phyloP scores from a whole-genome alignment of 2,888 invertebrate genomes.

The Patella depressa region DNA sequence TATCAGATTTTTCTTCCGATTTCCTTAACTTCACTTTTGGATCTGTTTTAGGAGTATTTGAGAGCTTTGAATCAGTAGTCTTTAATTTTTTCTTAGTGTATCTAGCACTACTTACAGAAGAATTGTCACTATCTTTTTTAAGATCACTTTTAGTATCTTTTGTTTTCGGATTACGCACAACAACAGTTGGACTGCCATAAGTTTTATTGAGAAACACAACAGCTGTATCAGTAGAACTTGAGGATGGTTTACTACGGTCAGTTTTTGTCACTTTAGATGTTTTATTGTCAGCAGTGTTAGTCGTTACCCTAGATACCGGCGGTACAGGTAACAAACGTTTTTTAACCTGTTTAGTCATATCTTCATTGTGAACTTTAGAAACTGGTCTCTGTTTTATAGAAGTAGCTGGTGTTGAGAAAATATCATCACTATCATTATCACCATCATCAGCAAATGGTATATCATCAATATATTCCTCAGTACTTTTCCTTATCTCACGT shows the following conservation, averaged over 20 bases:
- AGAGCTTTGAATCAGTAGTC: not conserved
- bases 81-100: conserved; percentile 17
- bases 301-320: conserved; percentile 31
- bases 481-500: conserved; percentile 39
- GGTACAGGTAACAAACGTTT: conserved; percentile 57
- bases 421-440: conserved; percentile 58
- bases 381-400: conserved; percentile 51
- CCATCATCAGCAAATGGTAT: conserved; percentile 62
- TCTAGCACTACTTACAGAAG: conserved; percentile 28
- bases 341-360: conserved; percentile 36
- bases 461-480: conserved; percentile 49
- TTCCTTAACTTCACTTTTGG: conserved; percentile 13
- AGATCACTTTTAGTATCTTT: conserved; percentile 44
- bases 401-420: conserved; percentile 62
- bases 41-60: not conserved
- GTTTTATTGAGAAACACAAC: conserved; percentile 20
- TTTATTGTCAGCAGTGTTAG: conserved; percentile 39
- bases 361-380: conserved; percentile 29
- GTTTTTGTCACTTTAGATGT: not conserved
- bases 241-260: conserved; percentile 13
- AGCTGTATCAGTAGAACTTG: conserved; percentile 6
- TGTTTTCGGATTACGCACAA: not conserved
- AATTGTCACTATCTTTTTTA: conserved; percentile 47
- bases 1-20: conserved; percentile 61
- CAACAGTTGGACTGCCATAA: conserved; percentile 11